Conservation (phyloP, 2,113 vertebrate species). For the Platycercus adscitus region DNA sequence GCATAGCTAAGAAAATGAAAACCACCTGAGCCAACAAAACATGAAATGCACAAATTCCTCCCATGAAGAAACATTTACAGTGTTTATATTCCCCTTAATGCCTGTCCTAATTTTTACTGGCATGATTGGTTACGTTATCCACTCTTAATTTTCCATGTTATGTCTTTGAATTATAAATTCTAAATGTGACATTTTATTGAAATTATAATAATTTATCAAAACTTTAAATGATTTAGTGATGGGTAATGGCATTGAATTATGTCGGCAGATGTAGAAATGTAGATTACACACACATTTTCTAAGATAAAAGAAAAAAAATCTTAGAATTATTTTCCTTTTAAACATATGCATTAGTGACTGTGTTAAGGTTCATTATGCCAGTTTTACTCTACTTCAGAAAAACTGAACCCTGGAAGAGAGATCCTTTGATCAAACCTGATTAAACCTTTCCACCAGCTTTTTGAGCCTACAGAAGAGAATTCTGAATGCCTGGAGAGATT, state of each 20-base stretch:
- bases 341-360: background rate
- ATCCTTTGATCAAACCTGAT: slow-evolving; percentile 19
- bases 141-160: background rate
- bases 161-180: slow-evolving; percentile 24
- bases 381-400: background rate
- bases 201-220: slow-evolving; percentile 6
- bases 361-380: background rate
- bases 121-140: background rate
- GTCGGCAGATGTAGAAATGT: background rate
- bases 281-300: background rate
- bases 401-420: slow-evolving; percentile 1
- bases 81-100: slow-evolving; percentile 18
- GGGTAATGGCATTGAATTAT: background rate
- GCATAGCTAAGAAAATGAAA: background rate
- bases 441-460: background rate
- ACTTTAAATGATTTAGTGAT: background rate
- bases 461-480: slow-evolving; percentile 11
- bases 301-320: background rate
- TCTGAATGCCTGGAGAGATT: slow-evolving; percentile 15
- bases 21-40: background rate
- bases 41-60: slow-evolving; percentile 15
- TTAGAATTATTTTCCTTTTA: background rate
- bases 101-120: slow-evolving; percentile 33
- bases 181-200: slow-evolving; percentile 52
- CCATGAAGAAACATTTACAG: background rate